phyloP scores from a whole-genome alignment of 2,113 vertebrate genomes.

The Paradoxurus hermaphroditus region DNA sequence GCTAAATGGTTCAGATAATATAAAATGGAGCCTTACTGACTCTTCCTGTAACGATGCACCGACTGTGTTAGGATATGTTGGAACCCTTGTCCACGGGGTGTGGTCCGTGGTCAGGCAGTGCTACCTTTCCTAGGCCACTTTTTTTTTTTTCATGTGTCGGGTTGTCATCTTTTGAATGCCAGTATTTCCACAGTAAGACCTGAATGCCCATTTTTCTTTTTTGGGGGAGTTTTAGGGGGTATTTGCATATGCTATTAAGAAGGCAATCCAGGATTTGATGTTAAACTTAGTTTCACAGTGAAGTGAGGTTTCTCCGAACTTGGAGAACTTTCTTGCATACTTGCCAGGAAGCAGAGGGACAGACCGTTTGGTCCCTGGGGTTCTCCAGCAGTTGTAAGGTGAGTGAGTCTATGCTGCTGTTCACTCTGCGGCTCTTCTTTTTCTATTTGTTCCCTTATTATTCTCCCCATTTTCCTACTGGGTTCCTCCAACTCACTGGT shows the following conservation, averaged over 20 bases:
- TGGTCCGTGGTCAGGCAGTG: not conserved
- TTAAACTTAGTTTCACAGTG: not conserved
- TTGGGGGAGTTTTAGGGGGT: not conserved
- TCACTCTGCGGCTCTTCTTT: not conserved
- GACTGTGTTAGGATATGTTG: not conserved
- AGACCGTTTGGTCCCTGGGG: not conserved
- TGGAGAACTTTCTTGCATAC: rapidly evolving
- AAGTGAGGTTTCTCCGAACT: not conserved
- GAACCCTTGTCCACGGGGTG: rapidly evolving
- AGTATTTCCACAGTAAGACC: not conserved
- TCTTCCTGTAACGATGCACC: too few species aligned
- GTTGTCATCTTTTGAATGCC: too few species aligned
- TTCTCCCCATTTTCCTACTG: not conserved
- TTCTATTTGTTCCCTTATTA: not conserved
- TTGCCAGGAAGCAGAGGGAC: not conserved
- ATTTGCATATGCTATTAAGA: not conserved
- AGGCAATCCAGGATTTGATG: not conserved
- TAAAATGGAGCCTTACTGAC: too few species aligned
- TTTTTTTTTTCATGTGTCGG: rapidly evolving
- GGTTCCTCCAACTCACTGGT: too few species aligned
- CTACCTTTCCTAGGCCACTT: not conserved
- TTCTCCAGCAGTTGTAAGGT: not conserved
- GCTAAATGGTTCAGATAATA: not conserved
- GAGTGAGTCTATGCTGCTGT: not conserved
- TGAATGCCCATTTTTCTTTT: not conserved